Percentiles rank a stretch among this genome's conserved stretches.
phyloP scores from a whole-genome alignment of 2,797 vertebrate genomes.

The Epinephelus awoara region DNA sequence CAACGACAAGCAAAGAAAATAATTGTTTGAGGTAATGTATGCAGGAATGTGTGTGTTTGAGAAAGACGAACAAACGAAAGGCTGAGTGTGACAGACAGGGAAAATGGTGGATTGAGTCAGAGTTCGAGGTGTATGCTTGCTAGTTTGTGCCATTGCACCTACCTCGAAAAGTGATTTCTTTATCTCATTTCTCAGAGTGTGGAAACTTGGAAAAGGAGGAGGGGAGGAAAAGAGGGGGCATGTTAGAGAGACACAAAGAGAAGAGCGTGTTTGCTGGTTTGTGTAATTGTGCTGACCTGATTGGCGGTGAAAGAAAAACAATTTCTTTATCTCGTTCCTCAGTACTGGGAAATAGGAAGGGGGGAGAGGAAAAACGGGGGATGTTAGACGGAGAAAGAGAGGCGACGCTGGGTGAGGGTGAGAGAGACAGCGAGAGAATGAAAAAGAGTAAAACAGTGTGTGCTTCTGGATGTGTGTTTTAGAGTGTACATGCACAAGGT shows the following conservation, averaged over 20 bases:
- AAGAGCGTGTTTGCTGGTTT: conserved; percentile 52
- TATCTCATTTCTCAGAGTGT: conserved; percentile 45
- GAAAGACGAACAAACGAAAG: conserved; percentile 31
- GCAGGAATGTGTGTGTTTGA: conserved; percentile 3
- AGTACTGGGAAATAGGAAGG: conserved; percentile 27
- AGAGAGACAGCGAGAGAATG: conserved; percentile 10
- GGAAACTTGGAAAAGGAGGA: conserved; percentile 30
- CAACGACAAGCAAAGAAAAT: conserved; percentile 36
- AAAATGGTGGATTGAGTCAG: not conserved
- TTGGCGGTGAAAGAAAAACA: conserved; percentile 56
- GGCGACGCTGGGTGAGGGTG: not conserved
- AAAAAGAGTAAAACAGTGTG: conserved; percentile 21
- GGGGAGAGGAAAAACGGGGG: not conserved
- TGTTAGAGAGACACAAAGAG: conserved; percentile 40
- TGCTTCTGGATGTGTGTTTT: conserved; percentile 31
- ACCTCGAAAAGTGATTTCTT: conserved; percentile 41
- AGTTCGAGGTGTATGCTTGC: not conserved
- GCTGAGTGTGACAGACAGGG: conserved; percentile 11
- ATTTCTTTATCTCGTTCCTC: conserved; percentile 59
- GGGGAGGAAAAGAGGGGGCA: not conserved
- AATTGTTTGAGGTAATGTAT: conserved; percentile 25
- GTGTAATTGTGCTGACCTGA: conserved; percentile 62
- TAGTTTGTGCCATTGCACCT: conserved; percentile 24
- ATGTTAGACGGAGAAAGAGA: conserved; percentile 20
- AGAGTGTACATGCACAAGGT: conserved; percentile 39